Conservation (phyloP, 2,113 vertebrate species). For the Lepisosteus oculatus region DNA sequence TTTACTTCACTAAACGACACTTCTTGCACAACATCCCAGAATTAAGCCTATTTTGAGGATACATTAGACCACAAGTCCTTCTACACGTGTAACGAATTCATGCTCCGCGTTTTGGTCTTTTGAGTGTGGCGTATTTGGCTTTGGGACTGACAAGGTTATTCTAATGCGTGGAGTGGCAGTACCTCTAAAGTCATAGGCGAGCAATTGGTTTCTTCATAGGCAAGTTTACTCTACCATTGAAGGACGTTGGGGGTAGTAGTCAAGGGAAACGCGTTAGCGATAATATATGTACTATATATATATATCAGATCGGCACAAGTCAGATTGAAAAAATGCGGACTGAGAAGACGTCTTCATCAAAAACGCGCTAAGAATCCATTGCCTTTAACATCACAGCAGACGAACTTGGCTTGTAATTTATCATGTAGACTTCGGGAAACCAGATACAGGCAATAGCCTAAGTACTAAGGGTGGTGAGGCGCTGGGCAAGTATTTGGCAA, state of each 20-base stretch:
- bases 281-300: background rate
- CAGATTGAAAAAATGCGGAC: too few relatives aligned
- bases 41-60: too few relatives aligned
- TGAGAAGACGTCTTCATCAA: too few relatives aligned
- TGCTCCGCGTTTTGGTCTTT: background rate
- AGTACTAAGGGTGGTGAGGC: too few relatives aligned
- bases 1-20: too few relatives aligned
- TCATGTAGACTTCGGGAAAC: too few relatives aligned
- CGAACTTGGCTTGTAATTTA: background rate
- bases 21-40: too few relatives aligned
- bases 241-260: constrained; percentile 4
- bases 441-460: too few relatives aligned
- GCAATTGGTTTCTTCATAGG: background rate
- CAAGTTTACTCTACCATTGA: background rate
- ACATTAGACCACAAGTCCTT: too few relatives aligned
- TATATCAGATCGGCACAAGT: background rate
- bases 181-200: background rate
- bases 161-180: background rate
- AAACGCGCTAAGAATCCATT: too few relatives aligned
- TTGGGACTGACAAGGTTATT: background rate
- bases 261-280: constrained; percentile 2
- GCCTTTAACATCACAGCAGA: background rate
- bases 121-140: background rate
- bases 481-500: too few relatives aligned
- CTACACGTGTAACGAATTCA: too few relatives aligned